Base-by-base conservation (phyloP, 2,797 vertebrate genomes). In the Rachycentron canadum region DNA sequence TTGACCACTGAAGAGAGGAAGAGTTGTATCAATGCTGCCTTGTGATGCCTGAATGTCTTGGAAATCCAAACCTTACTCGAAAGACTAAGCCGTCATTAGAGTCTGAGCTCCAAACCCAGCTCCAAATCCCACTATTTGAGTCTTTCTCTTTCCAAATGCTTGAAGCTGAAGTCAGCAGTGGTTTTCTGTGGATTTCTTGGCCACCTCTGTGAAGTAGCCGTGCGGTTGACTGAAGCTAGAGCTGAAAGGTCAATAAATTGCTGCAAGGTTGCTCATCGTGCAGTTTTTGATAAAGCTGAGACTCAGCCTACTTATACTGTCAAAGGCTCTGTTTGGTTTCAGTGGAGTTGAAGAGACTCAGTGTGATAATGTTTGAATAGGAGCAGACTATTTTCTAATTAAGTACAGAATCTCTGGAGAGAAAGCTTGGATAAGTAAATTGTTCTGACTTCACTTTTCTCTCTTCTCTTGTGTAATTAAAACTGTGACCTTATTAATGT, bases 331-430 rank as follows among this genome's bases (percentile, higher is more conserved):
- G n/a, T 28, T 19, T 17, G 43, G 55, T 80, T 65, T 53, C 55
- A n/a, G 25, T 59, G 47, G 50, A 59, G 34, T 74, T 65, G 34
- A 28, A 26, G 55, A 73, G 52, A 25, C 60, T 75, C 41, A 32
- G 75, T 75, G 62, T 52, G 38, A 63, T 76, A 57, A 67, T 57
- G 71, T 83, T 82, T 58, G 52, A 72, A 65, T 43, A 77, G 36
- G 32, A 72, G 68, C 64, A 41, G 61, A 71, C 75, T 57, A 55
- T 62, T 78, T 82, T 67, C 17, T 81, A 86, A 87, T 83, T 84
- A 84, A 72, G 36, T 26, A 59, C 63, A 23, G 30, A 70, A 25
- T 82, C 81, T 86, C 86, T 47, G 14, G 63, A 78, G 79, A 57
- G 58, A 47, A 49, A 53, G 73, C 67, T 73, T 23, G 25, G 68